These are phyloP conservation scores for Saturnia pavonia DNA, from an alignment of 2,888 invertebrate species.

Conservation along the genomic window DNA sequence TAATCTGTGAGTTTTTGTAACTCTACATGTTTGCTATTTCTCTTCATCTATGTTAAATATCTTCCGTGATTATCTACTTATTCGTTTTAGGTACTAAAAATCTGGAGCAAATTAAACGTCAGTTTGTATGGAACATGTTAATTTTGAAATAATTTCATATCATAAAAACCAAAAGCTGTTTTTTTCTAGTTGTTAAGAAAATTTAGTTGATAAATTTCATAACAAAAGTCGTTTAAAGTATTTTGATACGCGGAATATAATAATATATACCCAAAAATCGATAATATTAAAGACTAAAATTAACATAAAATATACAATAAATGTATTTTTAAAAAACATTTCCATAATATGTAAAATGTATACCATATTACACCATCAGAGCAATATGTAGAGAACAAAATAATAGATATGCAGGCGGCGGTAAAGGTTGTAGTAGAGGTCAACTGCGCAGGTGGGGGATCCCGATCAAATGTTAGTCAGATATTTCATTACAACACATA, in stretches of 20 bases:
- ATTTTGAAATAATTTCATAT: too few species aligned
- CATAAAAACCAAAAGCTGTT: too few species aligned
- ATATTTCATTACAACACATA: neutral
- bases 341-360: neutral
- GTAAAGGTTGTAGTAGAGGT: neutral
- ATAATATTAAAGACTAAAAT: too few species aligned
- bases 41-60: slow-evolving; percentile 48
- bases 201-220: too few species aligned
- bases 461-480: neutral
- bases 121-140: too few species aligned
- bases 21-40: slow-evolving; percentile 30
- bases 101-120: too few species aligned
- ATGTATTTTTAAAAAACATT: neutral
- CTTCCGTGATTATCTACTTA: neutral
- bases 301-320: neutral
- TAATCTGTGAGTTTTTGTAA: neutral
- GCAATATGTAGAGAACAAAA: neutral
- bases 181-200: too few species aligned
- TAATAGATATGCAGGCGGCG: neutral
- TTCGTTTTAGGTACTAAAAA: neutral
- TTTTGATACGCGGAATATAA: too few species aligned
- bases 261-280: too few species aligned
- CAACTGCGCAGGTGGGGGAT: neutral
- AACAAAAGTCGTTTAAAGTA: too few species aligned
- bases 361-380: too few species aligned